Percentiles rank a stretch among this genome's conserved stretches.
phyloP scores from a whole-genome alignment of 2,113 vertebrate genomes.

The Barnardius zonarius region DNA sequence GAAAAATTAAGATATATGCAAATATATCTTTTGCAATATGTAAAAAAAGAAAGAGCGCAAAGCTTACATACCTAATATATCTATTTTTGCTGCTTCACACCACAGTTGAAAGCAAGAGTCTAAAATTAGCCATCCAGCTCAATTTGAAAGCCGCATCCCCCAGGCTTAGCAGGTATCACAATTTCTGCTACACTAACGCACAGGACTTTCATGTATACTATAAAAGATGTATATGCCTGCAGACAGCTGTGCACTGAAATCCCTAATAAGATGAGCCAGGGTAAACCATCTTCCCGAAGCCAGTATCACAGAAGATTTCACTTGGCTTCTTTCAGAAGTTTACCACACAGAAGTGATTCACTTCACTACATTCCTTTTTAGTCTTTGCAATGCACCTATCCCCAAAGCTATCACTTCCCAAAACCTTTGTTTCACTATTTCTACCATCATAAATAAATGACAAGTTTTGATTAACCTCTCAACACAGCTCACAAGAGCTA shows the following conservation, averaged over 20 bases:
- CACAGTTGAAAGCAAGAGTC: background rate
- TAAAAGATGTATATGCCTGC: background rate
- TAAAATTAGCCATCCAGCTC: background rate
- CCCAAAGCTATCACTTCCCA: background rate
- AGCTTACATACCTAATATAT: background rate
- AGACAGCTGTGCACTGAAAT: background rate
- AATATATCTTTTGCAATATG: background rate
- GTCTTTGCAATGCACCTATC: background rate
- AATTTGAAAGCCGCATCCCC: background rate
- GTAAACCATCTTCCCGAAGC: background rate
- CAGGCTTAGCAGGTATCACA: background rate
- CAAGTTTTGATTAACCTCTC: background rate
- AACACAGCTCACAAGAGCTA: background rate
- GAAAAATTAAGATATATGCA: background rate
- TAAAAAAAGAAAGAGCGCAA: background rate
- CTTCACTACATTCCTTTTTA: background rate
- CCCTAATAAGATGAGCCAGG: background rate
- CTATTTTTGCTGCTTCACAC: constrained; percentile 18
- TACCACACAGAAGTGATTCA: background rate
- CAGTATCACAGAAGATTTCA: background rate
- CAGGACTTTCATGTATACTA: background rate
- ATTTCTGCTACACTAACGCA: background rate
- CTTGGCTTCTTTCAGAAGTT: background rate
- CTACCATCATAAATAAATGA: background rate
- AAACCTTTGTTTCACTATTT: background rate